These are phyloP conservation scores for Redunca redunca DNA, from an alignment of 2,113 vertebrate genomes.

Conservation along the genomic window DNA sequence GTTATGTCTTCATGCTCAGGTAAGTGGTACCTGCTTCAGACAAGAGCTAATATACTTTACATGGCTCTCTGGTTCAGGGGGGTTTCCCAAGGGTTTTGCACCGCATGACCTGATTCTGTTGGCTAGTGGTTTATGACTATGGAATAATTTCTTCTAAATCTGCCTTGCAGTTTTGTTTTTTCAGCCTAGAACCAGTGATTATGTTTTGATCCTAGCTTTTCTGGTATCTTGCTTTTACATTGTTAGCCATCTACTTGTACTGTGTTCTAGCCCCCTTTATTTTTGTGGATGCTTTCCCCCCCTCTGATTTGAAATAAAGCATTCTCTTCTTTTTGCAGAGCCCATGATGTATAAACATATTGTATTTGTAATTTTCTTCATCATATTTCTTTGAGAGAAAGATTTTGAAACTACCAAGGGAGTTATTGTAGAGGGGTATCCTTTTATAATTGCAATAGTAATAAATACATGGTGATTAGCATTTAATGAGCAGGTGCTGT, in stretches of 20 bases:
- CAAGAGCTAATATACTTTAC: neutral
- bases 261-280: neutral
- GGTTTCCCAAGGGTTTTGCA: neutral
- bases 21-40: neutral
- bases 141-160: constrained; percentile 28
- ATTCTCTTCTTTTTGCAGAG: neutral
- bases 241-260: neutral
- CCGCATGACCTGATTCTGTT: neutral
- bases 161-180: constrained; percentile 1
- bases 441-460: neutral
- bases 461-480: neutral
- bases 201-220: constrained; percentile 23
- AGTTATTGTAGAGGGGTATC: neutral
- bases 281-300: neutral
- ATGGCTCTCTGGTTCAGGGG: neutral
- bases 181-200: constrained; percentile 3
- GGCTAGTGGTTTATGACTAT: neutral
- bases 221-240: neutral
- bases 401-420: neutral
- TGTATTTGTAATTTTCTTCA: neutral
- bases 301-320: neutral
- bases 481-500: neutral
- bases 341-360: neutral
- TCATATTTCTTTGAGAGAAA: neutral
- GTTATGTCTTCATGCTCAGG: neutral